A percentile compares a stretch with the other conserved stretches of the same genome.
Conservation (phyloP, 1,140 invertebrate genomes). For the Leptinotarsa undecemlineata region DNA sequence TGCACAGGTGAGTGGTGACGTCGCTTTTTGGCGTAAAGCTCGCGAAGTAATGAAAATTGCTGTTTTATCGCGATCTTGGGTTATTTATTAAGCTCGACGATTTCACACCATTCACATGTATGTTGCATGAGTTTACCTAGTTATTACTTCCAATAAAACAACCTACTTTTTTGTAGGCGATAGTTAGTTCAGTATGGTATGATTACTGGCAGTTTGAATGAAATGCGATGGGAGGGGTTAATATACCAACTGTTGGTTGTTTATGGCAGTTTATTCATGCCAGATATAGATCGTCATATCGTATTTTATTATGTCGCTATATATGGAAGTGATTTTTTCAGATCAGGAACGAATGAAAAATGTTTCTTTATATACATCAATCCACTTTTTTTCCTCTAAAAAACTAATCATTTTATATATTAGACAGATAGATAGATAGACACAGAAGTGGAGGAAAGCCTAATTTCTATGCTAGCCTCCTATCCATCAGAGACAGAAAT, state of each 20-base stretch:
- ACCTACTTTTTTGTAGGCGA: slow-evolving; percentile 4
- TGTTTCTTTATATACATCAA: no score
- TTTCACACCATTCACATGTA: slow-evolving; percentile 16
- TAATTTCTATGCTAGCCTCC: no score
- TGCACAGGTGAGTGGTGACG: not conserved
- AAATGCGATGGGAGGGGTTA: not conserved
- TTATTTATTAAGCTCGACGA: slow-evolving; percentile 19
- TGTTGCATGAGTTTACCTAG: slow-evolving; percentile 13
- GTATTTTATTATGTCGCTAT: no score
- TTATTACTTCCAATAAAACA: slow-evolving; percentile 18
- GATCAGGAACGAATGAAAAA: no score
- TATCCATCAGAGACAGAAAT: no score
- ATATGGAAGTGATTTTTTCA: no score
- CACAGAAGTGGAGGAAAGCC: no score
- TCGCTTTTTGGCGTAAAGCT: not conserved
- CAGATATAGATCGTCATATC: not conserved
- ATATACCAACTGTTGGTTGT: not conserved
- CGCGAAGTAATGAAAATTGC: slow-evolving; percentile 14
- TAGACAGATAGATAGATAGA: no score
- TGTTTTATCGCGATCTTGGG: slow-evolving; percentile 11
- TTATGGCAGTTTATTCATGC: not conserved
- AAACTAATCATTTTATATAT: no score
- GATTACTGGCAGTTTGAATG: slow-evolving; percentile 9
- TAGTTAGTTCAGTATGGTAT: not conserved
- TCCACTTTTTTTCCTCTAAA: no score